These are phyloP conservation scores for Melanotaenia parkinsoni DNA, from an alignment of 2,797 vertebrate species.

Conservation along the genomic window DNA sequence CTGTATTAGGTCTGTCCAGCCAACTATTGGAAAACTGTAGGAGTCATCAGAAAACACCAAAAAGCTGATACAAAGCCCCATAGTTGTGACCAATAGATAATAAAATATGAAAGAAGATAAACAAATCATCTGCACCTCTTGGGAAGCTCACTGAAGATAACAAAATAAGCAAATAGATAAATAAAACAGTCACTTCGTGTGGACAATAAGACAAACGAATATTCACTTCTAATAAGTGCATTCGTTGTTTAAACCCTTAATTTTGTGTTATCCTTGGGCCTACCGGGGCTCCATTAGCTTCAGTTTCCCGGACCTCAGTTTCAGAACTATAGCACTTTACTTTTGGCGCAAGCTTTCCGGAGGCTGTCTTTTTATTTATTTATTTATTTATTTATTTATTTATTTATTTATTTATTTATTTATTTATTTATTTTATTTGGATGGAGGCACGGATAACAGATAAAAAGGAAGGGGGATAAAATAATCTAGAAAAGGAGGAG, in stretches of 20 bases:
- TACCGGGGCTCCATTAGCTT: constrained; percentile 20
- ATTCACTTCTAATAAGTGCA: neutral
- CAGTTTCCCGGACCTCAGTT: constrained; percentile 40
- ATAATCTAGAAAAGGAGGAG: constrained; percentile 27
- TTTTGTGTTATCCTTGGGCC: neutral
- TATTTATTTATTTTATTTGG: too few relatives aligned
- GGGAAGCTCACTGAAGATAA: neutral
- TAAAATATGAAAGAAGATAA: neutral
- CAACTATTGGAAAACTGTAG: neutral
- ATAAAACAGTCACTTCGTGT: neutral
- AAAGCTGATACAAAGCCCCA: neutral
- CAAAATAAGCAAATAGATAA: neutral
- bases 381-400: too few relatives aligned
- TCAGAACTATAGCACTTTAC: constrained; percentile 45
- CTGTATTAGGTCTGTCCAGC: constrained; percentile 6
- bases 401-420: too few relatives aligned
- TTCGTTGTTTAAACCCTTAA: constrained; percentile 6
- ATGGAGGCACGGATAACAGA: constrained; percentile 30
- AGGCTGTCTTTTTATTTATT: too few relatives aligned
- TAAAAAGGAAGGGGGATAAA: constrained; percentile 25
- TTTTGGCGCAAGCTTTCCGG: constrained; percentile 46
- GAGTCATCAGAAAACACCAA: constrained; percentile 1
- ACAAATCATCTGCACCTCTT: neutral
- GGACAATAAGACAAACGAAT: constrained; percentile 3
- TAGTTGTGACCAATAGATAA: neutral